phyloP scores from a whole-genome alignment of 2,888 invertebrate genomes.

The Clostera curtula region DNA sequence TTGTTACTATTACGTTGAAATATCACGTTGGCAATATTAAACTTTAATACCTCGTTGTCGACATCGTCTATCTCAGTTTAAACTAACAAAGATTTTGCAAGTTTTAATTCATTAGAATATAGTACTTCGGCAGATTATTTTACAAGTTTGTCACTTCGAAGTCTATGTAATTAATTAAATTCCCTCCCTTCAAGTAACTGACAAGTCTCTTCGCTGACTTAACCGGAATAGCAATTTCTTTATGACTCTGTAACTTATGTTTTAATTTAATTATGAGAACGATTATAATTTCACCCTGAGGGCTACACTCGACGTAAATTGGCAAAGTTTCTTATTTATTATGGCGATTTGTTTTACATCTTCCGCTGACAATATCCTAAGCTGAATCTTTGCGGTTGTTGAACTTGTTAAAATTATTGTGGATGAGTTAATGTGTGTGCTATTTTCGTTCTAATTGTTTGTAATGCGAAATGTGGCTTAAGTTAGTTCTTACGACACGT shows the following conservation, averaged over 20 bases:
- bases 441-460: background rate
- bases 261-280: slow-evolving; percentile 62
- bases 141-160: slow-evolving; percentile 6
- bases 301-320: slow-evolving; percentile 46
- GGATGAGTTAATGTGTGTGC: background rate
- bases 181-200: slow-evolving; percentile 43
- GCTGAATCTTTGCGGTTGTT: slow-evolving; percentile 14
- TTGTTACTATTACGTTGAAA: too few species aligned
- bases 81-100: too few species aligned
- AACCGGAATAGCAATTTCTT: slow-evolving; percentile 55
- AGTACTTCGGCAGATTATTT: too few species aligned
- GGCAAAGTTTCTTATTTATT: slow-evolving; percentile 64
- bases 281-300: slow-evolving; percentile 51
- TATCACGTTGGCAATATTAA: too few species aligned
- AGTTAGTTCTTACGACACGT: too few species aligned
- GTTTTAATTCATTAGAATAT: too few species aligned
- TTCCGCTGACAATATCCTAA: slow-evolving; percentile 37
- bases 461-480: too few species aligned
- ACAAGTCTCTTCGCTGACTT: slow-evolving; percentile 32
- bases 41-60: too few species aligned
- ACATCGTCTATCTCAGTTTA: too few species aligned
- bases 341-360: slow-evolving; percentile 42
- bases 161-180: slow-evolving; percentile 58
- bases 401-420: slow-evolving; percentile 6
- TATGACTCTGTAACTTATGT: slow-evolving; percentile 59